Base-by-base conservation (phyloP, 37 sponge, comb jelly and placozoan genomes). In the Cladorhizidae sp. region DNA sequence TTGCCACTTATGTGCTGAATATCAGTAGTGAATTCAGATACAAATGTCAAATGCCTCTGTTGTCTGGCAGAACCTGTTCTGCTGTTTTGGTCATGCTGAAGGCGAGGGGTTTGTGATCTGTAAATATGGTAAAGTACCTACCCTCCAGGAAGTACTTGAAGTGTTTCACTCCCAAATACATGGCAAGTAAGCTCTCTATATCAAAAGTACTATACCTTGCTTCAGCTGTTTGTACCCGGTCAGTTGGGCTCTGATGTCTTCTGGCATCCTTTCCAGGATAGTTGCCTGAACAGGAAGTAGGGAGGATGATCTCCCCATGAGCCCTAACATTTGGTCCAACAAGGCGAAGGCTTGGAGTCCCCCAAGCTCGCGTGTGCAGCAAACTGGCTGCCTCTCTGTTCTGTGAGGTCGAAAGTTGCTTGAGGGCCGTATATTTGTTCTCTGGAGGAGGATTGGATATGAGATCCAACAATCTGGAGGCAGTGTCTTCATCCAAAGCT, bases 101-200 rank as follows among this genome's bases (percentile, higher is more conserved):
- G n/a, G 80, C 67, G 70, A 79, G 70, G 50, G 80, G 80, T 67
- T 63, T 77, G 64, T 77, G 78, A 43, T 77, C 41, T 26, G 52
- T 79, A 50, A 38, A 67, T 29, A 69, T 37, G 15, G 29, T 32
- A 55, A 79, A 65, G 18, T 33, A n/a, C 18, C 69, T 67, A 33
- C 80, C n/a, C 80, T 40, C 59, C 38, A 15, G 52, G 61, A 77
- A 77, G 38, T 36, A 32, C 80, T 33, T 49, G 67, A n/a, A 79
- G 70, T 79, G 69, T 52, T 32, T 42, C 40, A 49, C 23, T 49
- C 38, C 80, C 11, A 79, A 69, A 51, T 79, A 79, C 18, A 67
- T 25, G 55, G 70, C 79, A 8, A 78, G 79, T 32, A 79, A 43
- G 28, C 12, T 29, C 56, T 79, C 80, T 22, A 69, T 41, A 40